Evolutionary conservation across 2,113 vertebrate genomes (phyloP), one percentile per base, ranked within the genome.

Genomic region (Sorex araneus): DNA sequence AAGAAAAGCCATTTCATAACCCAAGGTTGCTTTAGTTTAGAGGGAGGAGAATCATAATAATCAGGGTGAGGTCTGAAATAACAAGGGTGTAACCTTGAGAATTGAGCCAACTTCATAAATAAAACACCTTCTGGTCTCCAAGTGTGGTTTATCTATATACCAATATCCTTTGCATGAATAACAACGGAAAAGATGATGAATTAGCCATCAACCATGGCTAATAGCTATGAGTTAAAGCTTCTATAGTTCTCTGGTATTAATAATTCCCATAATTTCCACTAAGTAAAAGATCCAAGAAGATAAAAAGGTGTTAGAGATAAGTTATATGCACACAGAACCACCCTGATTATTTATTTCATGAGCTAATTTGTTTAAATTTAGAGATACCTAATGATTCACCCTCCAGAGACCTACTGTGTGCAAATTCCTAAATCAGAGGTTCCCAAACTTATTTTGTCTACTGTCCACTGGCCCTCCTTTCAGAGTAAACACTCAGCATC

Each of bases 21-120:
- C 11, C 23, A 47, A 70, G 43, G 74, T n/a, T 32, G 43, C 66
- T 83, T 2, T 27, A 25, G 64, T 3, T 27, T 30, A 40, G 50
- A 28, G 25, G 23, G 27, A 45, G 30, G 69, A 45, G 12, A 19
- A 25, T 69, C n/a, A 21, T 23, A 27, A 47, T 64, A 36, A 75
- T 69, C 36, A 36, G 40, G 67, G 21, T 70, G 73, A 54, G 1
- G 67, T 47, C 45, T 93, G 47, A 87, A 85, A 77, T 90, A 89
- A 92, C 36, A 77, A 75, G 67, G 67, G 81, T 32, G 45, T 12
- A n/a, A 32, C 78, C 47, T 71, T 8, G 36, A 77, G 82, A 90
- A 70, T 28, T 5, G 34, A 54, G 25, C 66, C 70, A 78, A 50
- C 15, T 85, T 79, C 21, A 16, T 76, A 50, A 81, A 54, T 28